These are phyloP conservation scores for Eristalis pertinax DNA, from an alignment of 2,888 invertebrate genomes.

Conservation along the genomic window DNA sequence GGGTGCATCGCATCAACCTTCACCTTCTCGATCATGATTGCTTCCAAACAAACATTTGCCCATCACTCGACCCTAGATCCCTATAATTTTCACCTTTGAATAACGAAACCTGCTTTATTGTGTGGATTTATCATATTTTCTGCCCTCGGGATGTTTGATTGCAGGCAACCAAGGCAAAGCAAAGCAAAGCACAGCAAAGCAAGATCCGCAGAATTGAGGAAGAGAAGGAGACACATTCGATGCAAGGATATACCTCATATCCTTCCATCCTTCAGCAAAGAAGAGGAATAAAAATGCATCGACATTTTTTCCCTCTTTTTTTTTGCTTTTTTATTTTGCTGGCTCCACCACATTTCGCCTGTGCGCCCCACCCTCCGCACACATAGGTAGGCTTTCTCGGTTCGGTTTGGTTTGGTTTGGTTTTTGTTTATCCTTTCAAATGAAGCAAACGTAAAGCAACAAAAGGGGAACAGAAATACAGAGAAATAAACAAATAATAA, in stretches of 20 bases:
- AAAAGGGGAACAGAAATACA: slow-evolving; percentile 54
- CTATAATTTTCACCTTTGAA: slow-evolving; percentile 41
- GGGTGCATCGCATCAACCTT: too few species aligned
- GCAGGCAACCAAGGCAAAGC: slow-evolving; percentile 26
- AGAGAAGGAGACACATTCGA: slow-evolving; percentile 20
- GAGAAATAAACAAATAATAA: slow-evolving; percentile 54
- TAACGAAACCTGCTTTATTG: slow-evolving; percentile 50
- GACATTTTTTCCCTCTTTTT: slow-evolving; percentile 20
- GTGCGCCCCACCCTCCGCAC: background rate
- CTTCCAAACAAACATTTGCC: background rate
- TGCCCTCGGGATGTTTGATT: slow-evolving; percentile 69
- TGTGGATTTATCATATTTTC: slow-evolving; percentile 70
- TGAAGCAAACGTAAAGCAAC: slow-evolving; percentile 62
- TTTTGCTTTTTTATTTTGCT: background rate
- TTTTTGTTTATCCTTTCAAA: slow-evolving; percentile 56
- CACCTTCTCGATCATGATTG: too few species aligned
- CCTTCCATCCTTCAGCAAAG: background rate
- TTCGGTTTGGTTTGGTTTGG: slow-evolving; percentile 26
- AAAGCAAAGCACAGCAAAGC: slow-evolving; percentile 9
- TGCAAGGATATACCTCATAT: slow-evolving; percentile 42
- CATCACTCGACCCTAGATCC: slow-evolving; percentile 26
- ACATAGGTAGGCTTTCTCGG: slow-evolving; percentile 45
- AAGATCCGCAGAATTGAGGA: background rate
- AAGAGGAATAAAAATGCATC: slow-evolving; percentile 66
- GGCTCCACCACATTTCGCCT: background rate